These are phyloP conservation scores for Acromyrmex heyeri DNA, from an alignment of 1,140 invertebrate species.

Conservation along the genomic window DNA sequence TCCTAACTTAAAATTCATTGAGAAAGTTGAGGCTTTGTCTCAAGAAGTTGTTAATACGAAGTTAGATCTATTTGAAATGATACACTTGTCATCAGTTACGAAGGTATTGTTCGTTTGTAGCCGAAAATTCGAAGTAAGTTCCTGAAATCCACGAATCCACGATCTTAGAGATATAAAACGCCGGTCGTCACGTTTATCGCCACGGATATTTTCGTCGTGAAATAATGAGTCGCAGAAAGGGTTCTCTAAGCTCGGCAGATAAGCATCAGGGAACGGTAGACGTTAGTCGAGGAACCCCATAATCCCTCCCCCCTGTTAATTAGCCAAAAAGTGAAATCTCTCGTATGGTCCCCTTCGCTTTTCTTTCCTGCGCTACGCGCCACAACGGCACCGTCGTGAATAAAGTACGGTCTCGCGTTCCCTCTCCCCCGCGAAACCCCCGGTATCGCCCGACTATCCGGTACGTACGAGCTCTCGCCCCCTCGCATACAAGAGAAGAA, in stretches of 20 bases:
- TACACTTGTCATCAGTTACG: background rate
- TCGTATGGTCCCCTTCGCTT: slow-evolving; percentile 47
- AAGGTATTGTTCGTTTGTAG: background rate
- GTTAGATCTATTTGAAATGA: background rate
- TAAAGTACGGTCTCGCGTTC: slow-evolving; percentile 66
- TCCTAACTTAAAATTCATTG: background rate
- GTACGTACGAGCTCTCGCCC: slow-evolving; percentile 65
- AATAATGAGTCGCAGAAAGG: slow-evolving; percentile 59
- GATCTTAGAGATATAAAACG: slow-evolving; percentile 43
- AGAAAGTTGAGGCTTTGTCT: background rate
- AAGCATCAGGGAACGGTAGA: slow-evolving; percentile 76
- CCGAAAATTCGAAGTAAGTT: slow-evolving; percentile 28
- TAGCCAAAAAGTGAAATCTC: slow-evolving; percentile 81
- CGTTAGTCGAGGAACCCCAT: slow-evolving; percentile 75
- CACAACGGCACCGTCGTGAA: slow-evolving; percentile 69
- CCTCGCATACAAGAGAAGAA: slow-evolving; percentile 58
- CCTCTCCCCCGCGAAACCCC: slow-evolving; percentile 3
- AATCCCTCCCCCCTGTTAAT: slow-evolving; percentile 76
- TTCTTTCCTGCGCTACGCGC: slow-evolving; percentile 66
- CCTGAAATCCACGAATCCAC: slow-evolving; percentile 19
- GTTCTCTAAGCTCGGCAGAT: slow-evolving; percentile 79
- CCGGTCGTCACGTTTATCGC: slow-evolving; percentile 51
- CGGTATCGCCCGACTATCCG: slow-evolving; percentile 56
- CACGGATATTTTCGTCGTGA: slow-evolving; percentile 56
- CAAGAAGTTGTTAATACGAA: background rate